These are phyloP conservation scores for Diaphora mendica DNA, from an alignment of 2,888 invertebrate species.

Conservation along the genomic window DNA sequence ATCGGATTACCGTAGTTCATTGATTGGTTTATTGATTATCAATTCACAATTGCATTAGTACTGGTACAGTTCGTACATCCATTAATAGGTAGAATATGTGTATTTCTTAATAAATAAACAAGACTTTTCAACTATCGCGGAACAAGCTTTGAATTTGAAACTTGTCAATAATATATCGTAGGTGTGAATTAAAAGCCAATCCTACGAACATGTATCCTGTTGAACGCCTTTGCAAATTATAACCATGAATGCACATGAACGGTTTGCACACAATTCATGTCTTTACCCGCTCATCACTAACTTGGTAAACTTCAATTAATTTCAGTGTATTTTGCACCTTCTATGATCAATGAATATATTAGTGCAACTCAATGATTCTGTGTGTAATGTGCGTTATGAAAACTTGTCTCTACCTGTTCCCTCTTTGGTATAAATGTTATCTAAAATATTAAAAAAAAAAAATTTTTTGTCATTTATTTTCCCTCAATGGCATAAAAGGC, in stretches of 20 bases:
- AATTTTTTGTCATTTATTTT: no score
- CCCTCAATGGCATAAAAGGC: not conserved
- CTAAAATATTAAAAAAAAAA: no score
- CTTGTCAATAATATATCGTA: not conserved
- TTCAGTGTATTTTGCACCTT: constrained; percentile 7
- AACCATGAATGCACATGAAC: constrained; percentile 11
- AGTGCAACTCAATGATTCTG: constrained; percentile 8
- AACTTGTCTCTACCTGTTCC: not conserved
- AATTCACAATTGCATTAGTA: no score
- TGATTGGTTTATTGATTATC: no score
- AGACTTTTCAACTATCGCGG: not conserved
- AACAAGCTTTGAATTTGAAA: not conserved
- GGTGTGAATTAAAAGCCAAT: constrained; percentile 9
- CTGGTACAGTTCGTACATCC: no score
- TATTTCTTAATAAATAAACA: no score
- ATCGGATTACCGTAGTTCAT: no score
- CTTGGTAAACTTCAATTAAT: constrained; percentile 11
- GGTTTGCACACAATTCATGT: constrained; percentile 8
- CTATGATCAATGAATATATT: constrained; percentile 5
- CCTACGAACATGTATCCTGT: constrained; percentile 7
- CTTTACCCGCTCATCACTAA: constrained; percentile 7
- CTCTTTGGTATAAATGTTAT: no score
- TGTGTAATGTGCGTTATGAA: not conserved
- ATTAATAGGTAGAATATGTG: no score
- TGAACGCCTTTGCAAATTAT: constrained; percentile 16